Percentiles rank a stretch among this genome's conserved stretches.
Evolutionary conservation across 1,140 invertebrate species (phyloP).

Genomic region (Pseudomyrmex gracilis): DNA sequence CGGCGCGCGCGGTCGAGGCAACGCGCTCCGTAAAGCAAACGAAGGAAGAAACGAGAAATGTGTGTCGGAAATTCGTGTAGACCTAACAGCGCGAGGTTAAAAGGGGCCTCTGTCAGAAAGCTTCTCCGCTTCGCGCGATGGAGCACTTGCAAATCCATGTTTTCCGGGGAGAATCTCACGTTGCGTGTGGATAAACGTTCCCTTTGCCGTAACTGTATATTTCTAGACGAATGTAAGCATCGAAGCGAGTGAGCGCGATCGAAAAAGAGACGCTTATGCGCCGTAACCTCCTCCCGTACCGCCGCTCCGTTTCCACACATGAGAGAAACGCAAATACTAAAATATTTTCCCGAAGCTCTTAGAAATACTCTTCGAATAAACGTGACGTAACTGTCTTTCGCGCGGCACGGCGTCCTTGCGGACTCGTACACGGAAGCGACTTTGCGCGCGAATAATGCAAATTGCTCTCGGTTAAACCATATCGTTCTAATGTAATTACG

Average conservation of each 20-base stretch:
- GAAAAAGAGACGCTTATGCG: slow-evolving; percentile 52
- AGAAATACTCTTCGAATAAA: slow-evolving; percentile 44
- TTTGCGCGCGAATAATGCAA: slow-evolving; percentile 1
- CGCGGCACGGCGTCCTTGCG: not conserved
- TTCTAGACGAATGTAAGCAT: slow-evolving; percentile 60
- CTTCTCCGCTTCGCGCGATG: slow-evolving; percentile 47
- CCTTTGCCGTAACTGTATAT: slow-evolving; percentile 59
- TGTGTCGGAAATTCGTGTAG: slow-evolving; percentile 32
- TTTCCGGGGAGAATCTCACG: slow-evolving; percentile 48
- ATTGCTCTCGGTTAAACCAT: not conserved
- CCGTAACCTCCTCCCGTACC: slow-evolving; percentile 16
- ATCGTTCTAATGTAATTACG: slow-evolving; percentile 28
- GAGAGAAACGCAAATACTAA: slow-evolving; percentile 48
- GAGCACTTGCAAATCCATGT: slow-evolving; percentile 63
- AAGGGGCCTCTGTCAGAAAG: slow-evolving; percentile 54
- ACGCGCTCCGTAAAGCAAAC: slow-evolving; percentile 30
- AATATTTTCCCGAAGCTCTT: slow-evolving; percentile 51
- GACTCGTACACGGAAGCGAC: not conserved
- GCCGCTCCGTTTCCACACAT: not conserved
- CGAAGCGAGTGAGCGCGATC: slow-evolving; percentile 50
- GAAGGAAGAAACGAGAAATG: slow-evolving; percentile 50
- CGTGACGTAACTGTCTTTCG: slow-evolving; percentile 35
- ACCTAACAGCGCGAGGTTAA: slow-evolving; percentile 46
- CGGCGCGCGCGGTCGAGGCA: slow-evolving; percentile 1
- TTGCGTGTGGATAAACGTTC: slow-evolving; percentile 59